phyloP scores from a whole-genome alignment of 2,113 vertebrate species.

The Chionodraco myersi region DNA sequence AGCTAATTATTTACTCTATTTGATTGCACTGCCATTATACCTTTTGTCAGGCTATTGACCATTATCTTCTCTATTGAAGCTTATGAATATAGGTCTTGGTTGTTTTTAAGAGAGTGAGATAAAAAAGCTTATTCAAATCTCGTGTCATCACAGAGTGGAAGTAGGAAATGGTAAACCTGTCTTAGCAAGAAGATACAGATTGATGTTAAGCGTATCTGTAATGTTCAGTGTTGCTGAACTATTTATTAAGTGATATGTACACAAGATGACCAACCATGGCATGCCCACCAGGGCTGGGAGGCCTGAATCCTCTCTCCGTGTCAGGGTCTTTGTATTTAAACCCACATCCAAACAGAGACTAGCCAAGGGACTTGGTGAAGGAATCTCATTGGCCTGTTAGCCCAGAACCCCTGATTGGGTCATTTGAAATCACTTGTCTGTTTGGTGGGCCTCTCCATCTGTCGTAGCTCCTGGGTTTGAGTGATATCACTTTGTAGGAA shows the following conservation, averaged over 20 bases:
- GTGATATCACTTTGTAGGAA: too few relatives aligned
- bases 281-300: too few relatives aligned
- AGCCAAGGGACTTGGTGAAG: not conserved
- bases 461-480: too few relatives aligned
- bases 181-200: not conserved
- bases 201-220: too few relatives aligned
- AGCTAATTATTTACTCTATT: not conserved
- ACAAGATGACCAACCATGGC: not conserved
- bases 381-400: not conserved
- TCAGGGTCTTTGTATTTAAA: not conserved
- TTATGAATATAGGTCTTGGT: not conserved
- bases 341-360: not conserved
- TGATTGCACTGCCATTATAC: not conserved
- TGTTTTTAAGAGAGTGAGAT: not conserved
- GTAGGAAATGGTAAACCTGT: not conserved
- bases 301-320: not conserved
- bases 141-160: not conserved
- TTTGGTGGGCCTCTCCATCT: too few relatives aligned
- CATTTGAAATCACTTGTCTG: too few relatives aligned
- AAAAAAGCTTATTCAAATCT: not conserved
- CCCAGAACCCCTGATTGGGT: not conserved
- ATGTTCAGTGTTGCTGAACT: not conserved
- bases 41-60: not conserved
- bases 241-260: not conserved
- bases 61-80: not conserved